These are phyloP conservation scores for Holcopasites calliopsidis DNA, from an alignment of 1,140 invertebrate species.

Conservation along the genomic window DNA sequence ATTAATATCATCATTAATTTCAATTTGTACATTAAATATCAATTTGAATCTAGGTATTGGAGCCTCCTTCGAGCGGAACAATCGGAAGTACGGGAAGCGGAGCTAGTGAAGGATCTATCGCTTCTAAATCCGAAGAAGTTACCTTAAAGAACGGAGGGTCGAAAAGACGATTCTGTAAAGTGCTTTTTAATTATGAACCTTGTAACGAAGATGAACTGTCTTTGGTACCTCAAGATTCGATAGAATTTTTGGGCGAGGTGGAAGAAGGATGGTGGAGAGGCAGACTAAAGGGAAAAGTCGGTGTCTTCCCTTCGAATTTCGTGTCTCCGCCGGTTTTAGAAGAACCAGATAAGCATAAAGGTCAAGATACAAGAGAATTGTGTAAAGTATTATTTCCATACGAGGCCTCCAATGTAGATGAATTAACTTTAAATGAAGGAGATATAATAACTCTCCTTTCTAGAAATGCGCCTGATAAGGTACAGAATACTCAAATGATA, in stretches of 20 bases:
- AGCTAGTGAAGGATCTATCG: conserved; percentile 29
- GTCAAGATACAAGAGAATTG: conserved; percentile 81
- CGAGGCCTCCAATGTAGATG: conserved; percentile 95
- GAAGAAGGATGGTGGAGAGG: conserved; percentile 96
- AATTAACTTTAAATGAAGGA: conserved; percentile 92
- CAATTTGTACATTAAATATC: neutral
- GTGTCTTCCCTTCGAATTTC: conserved; percentile 97
- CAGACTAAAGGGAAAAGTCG: conserved; percentile 85
- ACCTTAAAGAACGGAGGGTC: conserved; percentile 71
- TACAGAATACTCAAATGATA: conserved; percentile 31
- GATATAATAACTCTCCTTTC: conserved; percentile 93
- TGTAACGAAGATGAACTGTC: conserved; percentile 95
- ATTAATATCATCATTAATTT: neutral
- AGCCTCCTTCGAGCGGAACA: conserved; percentile 36
- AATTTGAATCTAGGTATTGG: conserved; percentile 30
- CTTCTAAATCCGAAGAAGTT: conserved; percentile 67
- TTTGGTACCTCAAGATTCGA: conserved; percentile 91
- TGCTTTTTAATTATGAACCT: conserved; percentile 94
- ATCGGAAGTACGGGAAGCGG: conserved; percentile 51
- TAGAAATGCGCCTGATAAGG: conserved; percentile 93
- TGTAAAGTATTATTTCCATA: conserved; percentile 95
- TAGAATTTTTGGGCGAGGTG: conserved; percentile 93
- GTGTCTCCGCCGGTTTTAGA: conserved; percentile 80
- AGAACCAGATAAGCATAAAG: conserved; percentile 59
- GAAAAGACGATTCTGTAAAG: conserved; percentile 86